Conservation (phyloP, 2,113 vertebrate genomes). For the Lagenorhynchus albirostris region DNA sequence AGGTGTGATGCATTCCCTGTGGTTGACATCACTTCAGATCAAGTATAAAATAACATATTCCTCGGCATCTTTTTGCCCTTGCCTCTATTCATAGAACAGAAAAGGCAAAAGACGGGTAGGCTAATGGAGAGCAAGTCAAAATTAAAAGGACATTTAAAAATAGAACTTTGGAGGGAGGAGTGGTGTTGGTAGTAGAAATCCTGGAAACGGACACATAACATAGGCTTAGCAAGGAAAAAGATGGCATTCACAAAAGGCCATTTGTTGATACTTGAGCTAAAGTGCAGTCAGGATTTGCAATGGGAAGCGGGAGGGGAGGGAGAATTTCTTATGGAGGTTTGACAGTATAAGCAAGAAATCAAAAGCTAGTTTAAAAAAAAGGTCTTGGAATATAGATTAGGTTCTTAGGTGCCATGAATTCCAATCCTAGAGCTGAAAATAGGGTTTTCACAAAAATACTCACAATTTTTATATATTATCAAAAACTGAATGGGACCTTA, state of each 20-base stretch:
- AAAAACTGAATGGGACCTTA: background rate
- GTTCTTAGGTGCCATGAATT: background rate
- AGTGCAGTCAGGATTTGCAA: background rate
- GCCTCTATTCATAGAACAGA: conserved; percentile 2
- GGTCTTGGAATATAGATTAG: background rate
- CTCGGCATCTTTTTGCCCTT: background rate
- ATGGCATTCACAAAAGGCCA: background rate
- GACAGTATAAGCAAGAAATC: background rate
- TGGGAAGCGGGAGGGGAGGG: background rate
- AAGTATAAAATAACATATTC: background rate
- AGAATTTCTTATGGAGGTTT: background rate
- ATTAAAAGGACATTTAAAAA: conserved; percentile 26
- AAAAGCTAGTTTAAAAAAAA: background rate
- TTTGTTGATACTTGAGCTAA: background rate
- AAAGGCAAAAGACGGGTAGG: background rate
- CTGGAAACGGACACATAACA: background rate
- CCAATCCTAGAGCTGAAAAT: background rate
- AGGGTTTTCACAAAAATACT: background rate
- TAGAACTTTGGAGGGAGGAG: background rate
- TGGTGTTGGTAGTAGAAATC: background rate
- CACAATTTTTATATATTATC: background rate
- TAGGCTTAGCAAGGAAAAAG: background rate
- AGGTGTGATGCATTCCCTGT: background rate
- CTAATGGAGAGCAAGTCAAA: background rate
- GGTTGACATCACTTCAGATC: background rate